Evolutionary conservation across 2,113 vertebrate species (phyloP).

Genomic region (Melanerpes aurifrons): DNA sequence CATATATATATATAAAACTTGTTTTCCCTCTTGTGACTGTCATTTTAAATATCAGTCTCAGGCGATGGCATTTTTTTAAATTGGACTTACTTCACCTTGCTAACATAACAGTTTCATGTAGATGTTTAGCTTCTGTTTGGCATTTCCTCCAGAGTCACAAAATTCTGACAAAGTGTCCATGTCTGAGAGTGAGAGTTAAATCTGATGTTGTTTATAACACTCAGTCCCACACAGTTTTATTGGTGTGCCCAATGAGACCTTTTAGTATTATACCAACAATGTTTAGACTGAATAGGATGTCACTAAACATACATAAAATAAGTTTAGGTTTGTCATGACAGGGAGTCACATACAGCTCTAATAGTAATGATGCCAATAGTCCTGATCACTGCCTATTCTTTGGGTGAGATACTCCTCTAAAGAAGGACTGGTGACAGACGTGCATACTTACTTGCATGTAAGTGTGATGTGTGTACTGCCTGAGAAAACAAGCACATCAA

Average conservation of each 20-base stretch:
- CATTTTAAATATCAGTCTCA: background rate
- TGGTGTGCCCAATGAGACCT: background rate
- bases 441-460: background rate
- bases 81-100: background rate
- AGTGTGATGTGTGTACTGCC: rapidly evolving
- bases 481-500: background rate
- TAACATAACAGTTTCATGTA: background rate
- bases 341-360: background rate
- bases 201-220: background rate
- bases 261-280: background rate
- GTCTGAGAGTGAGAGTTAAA: background rate
- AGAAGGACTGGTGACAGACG: background rate
- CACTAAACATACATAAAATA: background rate
- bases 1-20: background rate
- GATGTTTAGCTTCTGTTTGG: background rate
- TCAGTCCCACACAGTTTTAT: background rate
- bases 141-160: background rate
- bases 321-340: background rate
- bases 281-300: slow-evolving; percentile 1
- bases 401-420: background rate
- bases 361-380: background rate
- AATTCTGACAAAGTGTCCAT: background rate
- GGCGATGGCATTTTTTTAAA: background rate
- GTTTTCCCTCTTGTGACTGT: slow-evolving; percentile 36
- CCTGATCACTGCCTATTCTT: background rate